These are phyloP conservation scores for Taxidea taxus DNA, from an alignment of 2,113 vertebrate genomes.

Conservation along the genomic window DNA sequence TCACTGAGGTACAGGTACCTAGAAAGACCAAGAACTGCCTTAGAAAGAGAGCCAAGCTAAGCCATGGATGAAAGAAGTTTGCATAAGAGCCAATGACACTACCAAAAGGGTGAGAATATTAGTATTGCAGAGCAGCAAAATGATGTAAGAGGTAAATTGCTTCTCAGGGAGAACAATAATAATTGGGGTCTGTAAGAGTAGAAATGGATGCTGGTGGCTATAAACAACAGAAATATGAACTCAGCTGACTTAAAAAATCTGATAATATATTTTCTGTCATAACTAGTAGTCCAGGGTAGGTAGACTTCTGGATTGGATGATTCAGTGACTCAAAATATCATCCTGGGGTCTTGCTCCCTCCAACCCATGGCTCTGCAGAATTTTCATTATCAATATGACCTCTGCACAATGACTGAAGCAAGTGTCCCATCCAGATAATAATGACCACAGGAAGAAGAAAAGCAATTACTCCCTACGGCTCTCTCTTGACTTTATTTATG, in stretches of 20 bases:
- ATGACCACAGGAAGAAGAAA: background rate
- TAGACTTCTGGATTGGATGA: background rate
- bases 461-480: background rate
- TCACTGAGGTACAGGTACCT: background rate
- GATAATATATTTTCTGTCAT: background rate
- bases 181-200: background rate
- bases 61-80: background rate
- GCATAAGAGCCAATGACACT: background rate
- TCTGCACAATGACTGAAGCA: background rate
- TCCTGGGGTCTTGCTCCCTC: background rate
- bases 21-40: background rate
- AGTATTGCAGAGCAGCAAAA: background rate
- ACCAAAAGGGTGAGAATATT: background rate
- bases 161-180: background rate
- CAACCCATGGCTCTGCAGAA: background rate
- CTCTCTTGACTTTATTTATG: constrained; percentile 41
- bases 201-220: background rate
- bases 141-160: background rate
- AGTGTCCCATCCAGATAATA: background rate
- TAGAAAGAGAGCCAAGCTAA: background rate
- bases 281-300: background rate
- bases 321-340: background rate
- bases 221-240: background rate
- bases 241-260: background rate
- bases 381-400: background rate